Evolutionary conservation across 30 jellyfish, hydroid and myxozoan genomes (phyloP).

Genomic region (Aurelia sp.): DNA sequence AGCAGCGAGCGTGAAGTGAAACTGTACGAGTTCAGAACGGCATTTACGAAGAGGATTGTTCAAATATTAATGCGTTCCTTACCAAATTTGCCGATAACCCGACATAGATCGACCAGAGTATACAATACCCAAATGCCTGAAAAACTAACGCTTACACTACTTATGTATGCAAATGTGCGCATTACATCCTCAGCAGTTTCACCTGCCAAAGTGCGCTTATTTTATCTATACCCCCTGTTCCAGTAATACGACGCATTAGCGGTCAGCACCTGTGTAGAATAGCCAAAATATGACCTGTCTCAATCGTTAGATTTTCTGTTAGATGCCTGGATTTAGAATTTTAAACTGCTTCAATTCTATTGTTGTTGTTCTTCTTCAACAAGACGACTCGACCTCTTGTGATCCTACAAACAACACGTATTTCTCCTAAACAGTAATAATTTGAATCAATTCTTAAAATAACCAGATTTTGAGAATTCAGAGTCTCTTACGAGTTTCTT

Average conservation of each 20-base stretch:
- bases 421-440: too few species aligned
- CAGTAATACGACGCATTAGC: constrained; percentile 7
- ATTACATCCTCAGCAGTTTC: constrained; percentile 9
- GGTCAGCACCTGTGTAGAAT: constrained; percentile 62
- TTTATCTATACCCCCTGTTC: constrained; percentile 43
- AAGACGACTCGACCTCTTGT: too few species aligned
- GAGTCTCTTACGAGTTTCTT: too few species aligned
- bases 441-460: too few species aligned
- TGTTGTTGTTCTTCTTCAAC: too few species aligned
- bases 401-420: too few species aligned
- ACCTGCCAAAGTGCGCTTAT: constrained; percentile 41
- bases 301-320: not conserved
- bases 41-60: constrained; percentile 1
- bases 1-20: too few species aligned
- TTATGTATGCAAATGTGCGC: constrained; percentile 7
- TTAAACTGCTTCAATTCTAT: constrained; percentile 1
- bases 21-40: not conserved
- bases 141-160: not conserved
- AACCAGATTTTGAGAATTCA: too few species aligned
- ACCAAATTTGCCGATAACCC: not conserved
- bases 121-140: constrained; percentile 1
- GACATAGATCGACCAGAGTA: not conserved
- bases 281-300: constrained; percentile 65
- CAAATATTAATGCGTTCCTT: constrained; percentile 2
- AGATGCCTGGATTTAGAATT: constrained; percentile 35